Evolutionary conservation across 2,113 vertebrate species (phyloP), one percentile per base, ranked within the genome.

Genomic region (Alosa alosa): DNA sequence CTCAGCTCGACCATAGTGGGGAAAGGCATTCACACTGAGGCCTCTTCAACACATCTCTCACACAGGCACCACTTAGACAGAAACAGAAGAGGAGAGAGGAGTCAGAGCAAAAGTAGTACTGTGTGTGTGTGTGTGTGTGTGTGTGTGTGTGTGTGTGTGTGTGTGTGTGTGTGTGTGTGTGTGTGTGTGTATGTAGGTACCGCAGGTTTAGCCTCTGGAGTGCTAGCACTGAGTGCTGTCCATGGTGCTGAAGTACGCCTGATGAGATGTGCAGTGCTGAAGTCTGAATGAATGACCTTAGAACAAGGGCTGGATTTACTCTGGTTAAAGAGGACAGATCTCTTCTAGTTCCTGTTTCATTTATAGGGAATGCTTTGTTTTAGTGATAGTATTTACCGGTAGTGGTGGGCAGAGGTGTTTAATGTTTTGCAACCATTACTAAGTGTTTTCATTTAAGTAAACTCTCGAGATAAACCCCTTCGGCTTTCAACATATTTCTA

Each of bases 31-130:
- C 72, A 41, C 72, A 78, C 15, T 13, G 7, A 75, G 7, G 68
- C 68, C 68, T 75, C 68, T 75, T 36, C 31, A 31, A 20, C 20
- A 57, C 15, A 57, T 31, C 31, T 31, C 31, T 31, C 15, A 88
- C 39, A 86, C 84, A 89, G 89, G 84, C 81, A 87, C 0, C 41
- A 44, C 41, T 83, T 52, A 52, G 50, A 15, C 25, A 72, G 64
- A 25, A n/a, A 25, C 8, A 72, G 64, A 72, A 4, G 2, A n/a
- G n/a, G 60, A n/a, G 60, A 6, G 20, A 68, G 60, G 31, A 31
- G 31, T 31, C 31, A 10, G n/a, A 68, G 6, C 4, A 25, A 68
- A 13, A 20, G 55, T 18, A 3, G 41, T 44, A 44, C 4, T 44
- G 41, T 44, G 41, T 44, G 41, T 2, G 41, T 44, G 41, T 44